These are phyloP conservation scores for Drosophila dives DNA, from an alignment of 2,888 invertebrate genomes.

Conservation along the genomic window DNA sequence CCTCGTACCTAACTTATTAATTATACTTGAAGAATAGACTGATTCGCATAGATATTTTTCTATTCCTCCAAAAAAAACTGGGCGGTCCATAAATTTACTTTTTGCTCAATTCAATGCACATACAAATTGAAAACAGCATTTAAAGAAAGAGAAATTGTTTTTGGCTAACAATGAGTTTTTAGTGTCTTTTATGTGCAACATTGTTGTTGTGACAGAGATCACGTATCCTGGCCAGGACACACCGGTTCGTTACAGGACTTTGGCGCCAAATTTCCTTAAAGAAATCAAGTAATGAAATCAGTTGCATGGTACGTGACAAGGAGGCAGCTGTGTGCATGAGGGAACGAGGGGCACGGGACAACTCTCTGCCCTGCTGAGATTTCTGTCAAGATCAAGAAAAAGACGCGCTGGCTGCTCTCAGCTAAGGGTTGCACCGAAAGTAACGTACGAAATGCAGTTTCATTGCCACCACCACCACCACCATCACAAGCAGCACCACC, in stretches of 20 bases:
- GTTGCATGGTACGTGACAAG: conserved; percentile 70
- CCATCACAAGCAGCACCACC: conserved; percentile 14
- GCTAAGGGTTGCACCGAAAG: conserved; percentile 55
- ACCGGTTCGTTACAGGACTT: conserved; percentile 67
- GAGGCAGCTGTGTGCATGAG: conserved; percentile 53
- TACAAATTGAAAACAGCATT: not conserved
- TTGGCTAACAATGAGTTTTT: not conserved
- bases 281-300: conserved; percentile 40
- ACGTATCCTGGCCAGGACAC: conserved; percentile 46
- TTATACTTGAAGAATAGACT: not conserved
- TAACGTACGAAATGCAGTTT: conserved; percentile 72
- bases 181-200: not conserved
- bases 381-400: conserved; percentile 58
- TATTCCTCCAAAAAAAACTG: not conserved
- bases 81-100: not conserved
- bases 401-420: conserved; percentile 39
- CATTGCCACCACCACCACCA: conserved; percentile 43
- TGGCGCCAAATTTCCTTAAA: conserved; percentile 61
- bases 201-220: conserved; percentile 35
- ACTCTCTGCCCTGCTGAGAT: conserved; percentile 53
- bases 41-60: not conserved
- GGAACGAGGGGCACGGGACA: conserved; percentile 45
- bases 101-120: conserved; percentile 2
- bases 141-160: not conserved
- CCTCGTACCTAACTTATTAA: not conserved